These are phyloP conservation scores for Zygothrica quintamaculata DNA, from an alignment of 2,888 invertebrate species.

Conservation along the genomic window DNA sequence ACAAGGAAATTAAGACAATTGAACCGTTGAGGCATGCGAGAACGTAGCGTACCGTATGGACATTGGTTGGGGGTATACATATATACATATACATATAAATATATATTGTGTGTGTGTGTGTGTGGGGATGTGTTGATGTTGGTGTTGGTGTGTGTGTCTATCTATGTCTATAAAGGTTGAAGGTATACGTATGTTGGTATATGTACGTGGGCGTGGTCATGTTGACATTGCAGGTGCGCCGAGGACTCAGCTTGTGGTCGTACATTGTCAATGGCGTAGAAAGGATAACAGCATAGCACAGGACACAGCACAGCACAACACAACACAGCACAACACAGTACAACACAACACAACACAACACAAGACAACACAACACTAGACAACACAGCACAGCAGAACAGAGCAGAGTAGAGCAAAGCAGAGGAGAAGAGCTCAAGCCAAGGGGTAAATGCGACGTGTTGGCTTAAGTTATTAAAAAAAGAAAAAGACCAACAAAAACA, in stretches of 20 bases:
- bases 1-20: constrained; percentile 82
- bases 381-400: constrained; percentile 15
- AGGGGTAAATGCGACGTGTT: constrained; percentile 59
- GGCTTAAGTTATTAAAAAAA: constrained; percentile 78
- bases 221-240: constrained; percentile 81
- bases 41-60: constrained; percentile 55
- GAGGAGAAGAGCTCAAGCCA: no score
- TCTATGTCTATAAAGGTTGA: no score
- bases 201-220: no score
- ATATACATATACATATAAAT: constrained; percentile 1
- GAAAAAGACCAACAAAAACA: not conserved
- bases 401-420: no score
- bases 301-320: constrained; percentile 5
- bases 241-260: constrained; percentile 46
- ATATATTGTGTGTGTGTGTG: constrained; percentile 29
- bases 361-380: not conserved
- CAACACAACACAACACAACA: not conserved
- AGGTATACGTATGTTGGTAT: no score
- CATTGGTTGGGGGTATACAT: constrained; percentile 34
- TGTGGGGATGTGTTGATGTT: constrained; percentile 62
- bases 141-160: no score
- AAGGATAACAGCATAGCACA: constrained; percentile 69
- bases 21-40: constrained; percentile 80
- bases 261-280: constrained; percentile 77
- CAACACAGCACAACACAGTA: not conserved